A percentile compares a stretch with the other conserved stretches of the same genome.
Evolutionary conservation across 2,797 vertebrate genomes (phyloP).

Genomic region (Pteronotus mesoamericanus): DNA sequence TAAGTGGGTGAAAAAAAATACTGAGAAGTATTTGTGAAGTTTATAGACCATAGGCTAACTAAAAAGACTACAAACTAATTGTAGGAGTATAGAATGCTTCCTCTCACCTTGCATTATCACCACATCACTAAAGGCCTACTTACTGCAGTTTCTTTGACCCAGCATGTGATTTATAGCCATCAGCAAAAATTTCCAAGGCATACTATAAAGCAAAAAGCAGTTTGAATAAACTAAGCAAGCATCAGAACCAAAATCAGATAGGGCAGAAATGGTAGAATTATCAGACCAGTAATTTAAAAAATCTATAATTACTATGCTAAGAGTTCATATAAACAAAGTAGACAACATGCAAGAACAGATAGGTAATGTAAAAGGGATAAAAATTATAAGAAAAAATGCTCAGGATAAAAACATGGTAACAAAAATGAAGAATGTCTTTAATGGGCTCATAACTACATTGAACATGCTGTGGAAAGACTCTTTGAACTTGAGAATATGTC

Average conservation of each 20-base stretch:
- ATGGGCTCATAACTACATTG: background rate
- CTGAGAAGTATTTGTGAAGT: background rate
- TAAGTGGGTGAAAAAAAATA: background rate
- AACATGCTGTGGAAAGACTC: background rate
- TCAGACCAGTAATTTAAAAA: background rate
- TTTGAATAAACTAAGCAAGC: background rate
- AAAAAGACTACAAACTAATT: background rate
- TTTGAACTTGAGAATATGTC: background rate
- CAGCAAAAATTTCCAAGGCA: background rate
- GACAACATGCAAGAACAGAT: background rate
- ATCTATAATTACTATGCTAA: background rate
- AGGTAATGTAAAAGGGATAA: background rate
- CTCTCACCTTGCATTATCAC: background rate
- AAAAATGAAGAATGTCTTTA: background rate
- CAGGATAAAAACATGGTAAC: background rate
- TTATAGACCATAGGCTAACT: background rate
- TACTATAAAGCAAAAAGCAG: background rate
- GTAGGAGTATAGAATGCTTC: background rate
- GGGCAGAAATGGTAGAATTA: background rate
- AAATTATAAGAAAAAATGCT: background rate
- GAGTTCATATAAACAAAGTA: background rate
- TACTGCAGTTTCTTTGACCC: background rate
- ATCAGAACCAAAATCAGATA: background rate
- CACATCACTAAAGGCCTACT: background rate
- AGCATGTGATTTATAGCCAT: background rate